Base-by-base conservation (phyloP, 2,113 vertebrate genomes). In the Ochotona princeps region DNA sequence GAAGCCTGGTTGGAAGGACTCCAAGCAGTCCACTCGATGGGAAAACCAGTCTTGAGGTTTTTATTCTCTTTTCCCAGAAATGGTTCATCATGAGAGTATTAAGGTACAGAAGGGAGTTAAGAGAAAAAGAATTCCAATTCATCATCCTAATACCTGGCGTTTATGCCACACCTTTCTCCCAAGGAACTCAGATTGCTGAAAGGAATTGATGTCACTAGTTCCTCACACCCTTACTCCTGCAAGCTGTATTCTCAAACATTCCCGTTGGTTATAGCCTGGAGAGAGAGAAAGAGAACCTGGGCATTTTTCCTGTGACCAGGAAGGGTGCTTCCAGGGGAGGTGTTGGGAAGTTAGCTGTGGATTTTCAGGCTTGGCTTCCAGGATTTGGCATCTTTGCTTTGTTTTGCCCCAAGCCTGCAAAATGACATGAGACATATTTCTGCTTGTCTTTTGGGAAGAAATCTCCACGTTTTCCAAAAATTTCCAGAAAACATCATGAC, bases 141-240 rank as follows among this genome's bases (percentile, higher is more conserved):
- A 87, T 76, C n/a, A 20, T 35, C 60, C 80, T 57, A 82, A 91
- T 87, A 61, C 60, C 54, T 66, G 57, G 67, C 81, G 35, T 91
- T 96, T 92, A 74, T 3, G 69, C 32, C 63, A 82, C 78, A 74
- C 25, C 81, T 95, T 96, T 94, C 81, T 92, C 76, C 60, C 26
- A 94, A 91, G 83, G 57, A 91, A 86, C 87, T 94, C 78, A 87
- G 35, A 54, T 72, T 70, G 25, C 82, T 57, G 7, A 15, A 57
- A 44, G 49, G 15, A 49, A 83, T 74, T 92, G 47, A 87, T 14
- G 10, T 63, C 73, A 61, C n/a, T 61, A 54, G 35, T 73, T 87
- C 35, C 60, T 83, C 13, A 65, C 21, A 30, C 35, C 60, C 32
- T 89, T 26, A 57, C 57, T 57, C 13, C 67, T 26, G 14, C 21